Evolutionary conservation across 2,113 vertebrate species (phyloP).

Genomic region (Campylomormyrus tamandua): DNA sequence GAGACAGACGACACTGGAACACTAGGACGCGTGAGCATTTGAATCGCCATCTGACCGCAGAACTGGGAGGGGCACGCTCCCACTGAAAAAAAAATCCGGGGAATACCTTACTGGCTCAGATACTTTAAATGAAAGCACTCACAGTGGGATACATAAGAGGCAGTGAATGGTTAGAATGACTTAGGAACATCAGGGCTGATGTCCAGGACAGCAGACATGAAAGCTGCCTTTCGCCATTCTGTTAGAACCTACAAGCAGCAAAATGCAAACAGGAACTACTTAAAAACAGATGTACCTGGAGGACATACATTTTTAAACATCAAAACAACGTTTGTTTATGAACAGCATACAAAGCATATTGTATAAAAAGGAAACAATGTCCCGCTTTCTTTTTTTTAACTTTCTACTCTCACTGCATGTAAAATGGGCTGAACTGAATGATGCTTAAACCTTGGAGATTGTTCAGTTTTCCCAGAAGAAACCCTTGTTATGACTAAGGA

Average conservation of each 20-base stretch:
- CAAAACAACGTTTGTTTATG: slow-evolving; percentile 50
- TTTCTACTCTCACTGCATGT: slow-evolving; percentile 3
- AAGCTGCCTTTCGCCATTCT: not conserved
- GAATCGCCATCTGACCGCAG: not conserved
- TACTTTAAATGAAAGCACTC: slow-evolving; percentile 10
- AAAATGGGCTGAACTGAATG: slow-evolving; percentile 13
- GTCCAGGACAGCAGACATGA: not conserved
- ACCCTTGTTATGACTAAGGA: slow-evolving; percentile 20
- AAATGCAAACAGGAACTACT: slow-evolving; percentile 23
- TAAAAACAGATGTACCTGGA: slow-evolving; percentile 33
- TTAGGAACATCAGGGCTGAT: not conserved
- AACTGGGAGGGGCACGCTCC: not conserved
- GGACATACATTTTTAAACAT: slow-evolving; percentile 54
- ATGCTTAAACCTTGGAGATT: slow-evolving; percentile 1
- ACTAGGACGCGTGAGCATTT: not conserved
- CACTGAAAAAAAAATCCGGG: not conserved
- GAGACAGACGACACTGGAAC: not conserved
- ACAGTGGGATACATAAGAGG: not conserved
- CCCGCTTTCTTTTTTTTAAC: not conserved
- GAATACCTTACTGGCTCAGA: not conserved
- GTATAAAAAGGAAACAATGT: not conserved
- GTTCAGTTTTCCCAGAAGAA: slow-evolving; percentile 19
- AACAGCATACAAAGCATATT: not conserved
- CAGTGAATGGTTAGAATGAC: not conserved
- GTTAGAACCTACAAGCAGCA: not conserved